Base-by-base conservation (phyloP, 2,113 vertebrate genomes). In the Salvelinus sp. region DNA sequence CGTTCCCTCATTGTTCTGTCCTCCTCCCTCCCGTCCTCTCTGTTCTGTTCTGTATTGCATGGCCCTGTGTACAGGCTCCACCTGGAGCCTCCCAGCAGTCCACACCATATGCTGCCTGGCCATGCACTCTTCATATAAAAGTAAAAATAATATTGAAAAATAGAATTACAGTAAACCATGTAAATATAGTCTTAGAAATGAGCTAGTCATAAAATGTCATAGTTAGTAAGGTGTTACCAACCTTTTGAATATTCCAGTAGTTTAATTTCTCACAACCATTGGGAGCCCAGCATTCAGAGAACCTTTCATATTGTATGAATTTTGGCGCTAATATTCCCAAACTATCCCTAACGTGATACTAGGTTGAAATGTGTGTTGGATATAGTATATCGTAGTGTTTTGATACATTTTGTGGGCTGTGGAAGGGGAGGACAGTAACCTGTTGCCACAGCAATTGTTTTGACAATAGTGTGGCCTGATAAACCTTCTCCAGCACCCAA, bases 141-240 rank as follows among this genome's bases (percentile, higher is more conserved):
- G 14, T 1, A 60, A 70, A 76, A 62, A 57, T 30, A 33, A 75
- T 69, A 22, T 58, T 28, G 12, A 69, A 58, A 69, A 38, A 62
- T 27, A n/a, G 28, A 64, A 75, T 50, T n/a, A 74, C 33, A 70
- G 48, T 70, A 70, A 70, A 70, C 7, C 58, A 7, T 48, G 33
- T 38, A 66, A 5, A 22, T n/a, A 22, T 33, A 30, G 12, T 58
- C 50, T 65, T 5, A 57, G 3, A 33, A 28, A 50, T 18, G 16
- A 10, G 13, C 4, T 14, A 23, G 60, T 2, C 38, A n/a, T 13
- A 20, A 20, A 20, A 63, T 14, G 16, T 1, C 54, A 57, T 57
- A 18, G 13, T 57, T 16, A 16, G 12, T 57, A 9, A 57, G 18
- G 13, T 57, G 18, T 13, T 3, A 16, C 18, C 50, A 57, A 57